Base-by-base conservation (phyloP, 1,140 invertebrate genomes). In the Drosophila carrolli region DNA sequence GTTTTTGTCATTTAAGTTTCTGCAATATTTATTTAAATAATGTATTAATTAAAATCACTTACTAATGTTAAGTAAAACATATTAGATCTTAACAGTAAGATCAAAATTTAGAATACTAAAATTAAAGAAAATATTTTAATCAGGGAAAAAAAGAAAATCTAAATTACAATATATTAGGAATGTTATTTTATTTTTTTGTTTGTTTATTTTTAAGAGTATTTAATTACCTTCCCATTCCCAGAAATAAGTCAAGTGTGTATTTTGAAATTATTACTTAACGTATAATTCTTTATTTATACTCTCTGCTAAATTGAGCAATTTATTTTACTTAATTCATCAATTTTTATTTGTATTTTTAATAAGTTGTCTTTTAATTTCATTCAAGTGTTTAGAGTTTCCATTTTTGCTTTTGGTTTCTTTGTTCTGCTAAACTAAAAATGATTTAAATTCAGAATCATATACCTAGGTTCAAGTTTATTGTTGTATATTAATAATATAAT, bases 231-330 rank as follows among this genome's bases (percentile, higher is more conserved):
- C 7, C 6, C 29, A 32, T 32, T 3, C 56, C 44, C 53, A 35
- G 48, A 14, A 47, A 16, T 35, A 54, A 74, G 19, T 38, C 37
- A 1, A 11, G 13, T 5, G 23, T 19, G n/a, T 72, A 68, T 61
- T 78, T 78, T 89, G 75, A 90, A 89, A 90, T 89, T 81, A 81
- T 89, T 89, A 90, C 84, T 89, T 89, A 89, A 89, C 85, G 84
- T 90, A 90, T 90, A 90, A 90, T 89, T 89, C 81, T 89, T 89
- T 90, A 90, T 89, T 90, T 85, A 75, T 90, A 81, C 85, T 86
- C 82, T 81, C 70, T 77, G 86, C 85, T 90, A 90, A 90, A 90
- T 90, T 90, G 85, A 90, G 85, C 85, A 90, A 90, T 91, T 90
- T 68, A 78, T 76, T 72, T 81, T 84, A 76, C 75, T 91, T 89